Conservation (phyloP, 2,113 vertebrate species). For the Cinclus cinclus region DNA sequence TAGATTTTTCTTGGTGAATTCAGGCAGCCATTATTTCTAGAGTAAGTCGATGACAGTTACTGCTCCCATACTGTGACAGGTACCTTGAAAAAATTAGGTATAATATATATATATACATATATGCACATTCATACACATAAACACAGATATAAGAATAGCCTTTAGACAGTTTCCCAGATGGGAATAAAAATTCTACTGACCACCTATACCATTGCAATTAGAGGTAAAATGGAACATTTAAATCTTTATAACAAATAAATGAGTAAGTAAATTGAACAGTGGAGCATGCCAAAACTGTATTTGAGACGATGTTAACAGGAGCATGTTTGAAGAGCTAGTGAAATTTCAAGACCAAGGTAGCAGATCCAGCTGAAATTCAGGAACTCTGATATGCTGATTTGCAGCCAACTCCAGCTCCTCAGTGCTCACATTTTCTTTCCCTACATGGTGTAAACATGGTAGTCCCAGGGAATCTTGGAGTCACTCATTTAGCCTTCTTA, state of each 20-base stretch:
- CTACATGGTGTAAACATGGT: neutral
- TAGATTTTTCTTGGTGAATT: neutral
- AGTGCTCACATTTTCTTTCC: neutral
- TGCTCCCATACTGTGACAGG: neutral
- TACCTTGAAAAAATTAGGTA: neutral
- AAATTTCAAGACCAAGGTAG: neutral
- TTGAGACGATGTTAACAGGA: neutral
- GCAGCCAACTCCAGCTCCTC: neutral
- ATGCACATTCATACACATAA: neutral
- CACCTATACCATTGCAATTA: neutral
- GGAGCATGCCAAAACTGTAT: neutral
- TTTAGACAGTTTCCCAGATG: neutral
- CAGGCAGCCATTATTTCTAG: neutral
- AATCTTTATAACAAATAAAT: neutral
- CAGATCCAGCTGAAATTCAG: neutral
- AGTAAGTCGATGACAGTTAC: neutral
- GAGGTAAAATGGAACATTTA: neutral
- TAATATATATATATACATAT: too few species aligned
- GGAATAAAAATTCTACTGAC: neutral
- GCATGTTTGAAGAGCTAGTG: neutral
- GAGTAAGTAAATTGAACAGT: neutral
- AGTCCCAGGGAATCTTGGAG: neutral
- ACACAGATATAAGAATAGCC: neutral
- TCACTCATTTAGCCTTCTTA: neutral
- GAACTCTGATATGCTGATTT: neutral